Evolutionary conservation across 2,113 vertebrate genomes (phyloP).

Genomic region (Hippocampus barbouri): DNA sequence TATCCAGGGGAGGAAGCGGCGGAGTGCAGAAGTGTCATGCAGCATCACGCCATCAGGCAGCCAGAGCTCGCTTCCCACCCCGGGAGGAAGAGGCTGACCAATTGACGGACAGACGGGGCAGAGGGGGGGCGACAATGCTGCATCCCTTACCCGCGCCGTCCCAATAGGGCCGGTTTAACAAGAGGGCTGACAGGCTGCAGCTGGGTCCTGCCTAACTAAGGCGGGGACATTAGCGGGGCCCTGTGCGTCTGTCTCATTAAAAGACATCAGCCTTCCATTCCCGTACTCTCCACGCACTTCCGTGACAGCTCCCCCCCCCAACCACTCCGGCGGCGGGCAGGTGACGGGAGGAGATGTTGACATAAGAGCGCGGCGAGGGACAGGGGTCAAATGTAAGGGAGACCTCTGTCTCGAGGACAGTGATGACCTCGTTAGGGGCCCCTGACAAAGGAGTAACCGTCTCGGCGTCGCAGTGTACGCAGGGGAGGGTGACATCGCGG

Average conservation of each 20-base stretch:
- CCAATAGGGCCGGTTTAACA: slow-evolving; percentile 81
- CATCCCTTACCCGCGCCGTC: slow-evolving; percentile 53
- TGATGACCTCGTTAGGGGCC: slow-evolving; percentile 76
- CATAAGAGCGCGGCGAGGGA: slow-evolving; percentile 67
- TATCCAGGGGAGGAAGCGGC: slow-evolving; percentile 60
- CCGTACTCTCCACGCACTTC: slow-evolving; percentile 78
- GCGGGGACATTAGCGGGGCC: slow-evolving; percentile 93
- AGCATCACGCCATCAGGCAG: slow-evolving; percentile 53
- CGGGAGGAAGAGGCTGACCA: slow-evolving; percentile 58
- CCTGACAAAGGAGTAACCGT: slow-evolving; percentile 65
- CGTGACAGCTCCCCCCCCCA: slow-evolving; percentile 89
- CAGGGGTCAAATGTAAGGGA: slow-evolving; percentile 76
- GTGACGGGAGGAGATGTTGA: slow-evolving; percentile 69
- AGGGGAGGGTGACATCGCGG: slow-evolving; percentile 63
- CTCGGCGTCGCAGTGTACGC: slow-evolving; percentile 65
- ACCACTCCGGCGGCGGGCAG: slow-evolving; percentile 76
- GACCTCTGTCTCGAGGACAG: slow-evolving; percentile 71
- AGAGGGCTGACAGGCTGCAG: slow-evolving; percentile 94
- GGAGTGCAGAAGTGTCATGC: slow-evolving; percentile 58
- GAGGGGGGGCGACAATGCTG: slow-evolving; percentile 71
- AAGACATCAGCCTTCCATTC: slow-evolving; percentile 97
- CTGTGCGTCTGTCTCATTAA: slow-evolving; percentile 98
- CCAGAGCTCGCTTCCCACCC: slow-evolving; percentile 76
- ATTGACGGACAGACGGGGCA: slow-evolving; percentile 85
- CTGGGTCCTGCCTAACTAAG: slow-evolving; percentile 90